Conservation (phyloP, 2,113 vertebrate species). For the Leptobrachium leishanense region DNA sequence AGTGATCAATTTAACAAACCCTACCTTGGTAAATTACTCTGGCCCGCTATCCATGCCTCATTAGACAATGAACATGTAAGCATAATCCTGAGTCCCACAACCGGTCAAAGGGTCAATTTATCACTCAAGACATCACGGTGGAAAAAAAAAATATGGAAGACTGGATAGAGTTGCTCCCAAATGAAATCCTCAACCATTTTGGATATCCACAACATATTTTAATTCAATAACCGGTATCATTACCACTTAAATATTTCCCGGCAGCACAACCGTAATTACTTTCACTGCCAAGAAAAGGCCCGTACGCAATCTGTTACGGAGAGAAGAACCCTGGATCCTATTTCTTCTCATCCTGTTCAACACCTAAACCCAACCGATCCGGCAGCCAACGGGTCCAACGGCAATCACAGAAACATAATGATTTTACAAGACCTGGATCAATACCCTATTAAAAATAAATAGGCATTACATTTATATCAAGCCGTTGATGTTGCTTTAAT, state of each 20-base stretch:
- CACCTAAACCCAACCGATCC: not conserved
- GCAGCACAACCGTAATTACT: slow-evolving; percentile 45
- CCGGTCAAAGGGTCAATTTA: slow-evolving; percentile 67
- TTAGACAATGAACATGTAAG: slow-evolving; percentile 70
- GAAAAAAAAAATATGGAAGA: slow-evolving; percentile 58
- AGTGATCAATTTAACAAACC: slow-evolving; percentile 12
- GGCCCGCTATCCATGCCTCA: slow-evolving; percentile 67
- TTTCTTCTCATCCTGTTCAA: not conserved
- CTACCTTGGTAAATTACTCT: slow-evolving; percentile 61
- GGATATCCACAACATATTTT: slow-evolving; percentile 63
- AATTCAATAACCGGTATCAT: slow-evolving; percentile 53
- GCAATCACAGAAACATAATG: not conserved
- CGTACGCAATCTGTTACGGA: not conserved
- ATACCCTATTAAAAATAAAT: slow-evolving; percentile 1
- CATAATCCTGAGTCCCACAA: slow-evolving; percentile 64
- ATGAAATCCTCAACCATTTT: slow-evolving; percentile 71
- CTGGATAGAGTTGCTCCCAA: slow-evolving; percentile 65
- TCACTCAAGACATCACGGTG: slow-evolving; percentile 69
- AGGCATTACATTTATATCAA: slow-evolving; percentile 6
- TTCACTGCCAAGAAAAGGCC: slow-evolving; percentile 47
- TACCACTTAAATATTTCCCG: slow-evolving; percentile 50
- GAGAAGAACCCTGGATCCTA: not conserved
- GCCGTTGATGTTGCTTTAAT: not conserved
- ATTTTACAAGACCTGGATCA: slow-evolving; percentile 5
- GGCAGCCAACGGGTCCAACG: not conserved